Evolutionary conservation across 2,888 invertebrate species (phyloP), one percentile per base, ranked within the genome.

Genomic region (Pinctada fucata): DNA sequence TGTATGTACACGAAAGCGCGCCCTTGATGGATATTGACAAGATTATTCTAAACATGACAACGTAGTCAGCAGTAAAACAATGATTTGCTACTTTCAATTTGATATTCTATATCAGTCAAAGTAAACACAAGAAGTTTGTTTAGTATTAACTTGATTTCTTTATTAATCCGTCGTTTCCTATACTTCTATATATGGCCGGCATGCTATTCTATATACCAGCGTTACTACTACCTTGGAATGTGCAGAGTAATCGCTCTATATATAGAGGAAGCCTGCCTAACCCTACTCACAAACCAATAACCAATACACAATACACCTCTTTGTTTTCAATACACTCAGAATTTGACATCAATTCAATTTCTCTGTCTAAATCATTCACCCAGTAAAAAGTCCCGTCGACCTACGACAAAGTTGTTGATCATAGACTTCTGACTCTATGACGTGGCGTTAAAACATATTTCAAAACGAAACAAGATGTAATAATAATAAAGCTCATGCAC

Each of bases 71-170:
- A 51, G 50, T 3, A 45, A 58, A 58, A 58, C 58, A 58, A 58
- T 58, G 58, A 58, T 58, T 58, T 58, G 58, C 13, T 58, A 58
- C 58, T 58, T 58, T 58, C 58, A 58, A 58, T 58, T 58, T 58
- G 13, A 58, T 58, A 58, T 58, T 58, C 58, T 10, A 58, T 58
- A 58, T 58, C 58, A 58, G 68, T 68, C 13, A 45, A 47, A 68
- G 68, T 68, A 68, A 68, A 68, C 68, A 68, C 68, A 68, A 68
- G 8, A 45, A 45, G 68, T 68, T 58, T 58, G 58, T 58, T 58
- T 58, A 10, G 58, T 13, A 58, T 58, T 58, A 58, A 58, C 58
- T 58, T 58, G 58, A 58, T 58, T 58, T 58, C 58, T 10, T 6
- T 58, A 58, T 31, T 45, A 68, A 68, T 68, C 68, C 68, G 3